Percentiles rank a stretch among this genome's conserved stretches.
Conservation (phyloP, 2,113 vertebrate genomes). For the Pongo pygmaeus region DNA sequence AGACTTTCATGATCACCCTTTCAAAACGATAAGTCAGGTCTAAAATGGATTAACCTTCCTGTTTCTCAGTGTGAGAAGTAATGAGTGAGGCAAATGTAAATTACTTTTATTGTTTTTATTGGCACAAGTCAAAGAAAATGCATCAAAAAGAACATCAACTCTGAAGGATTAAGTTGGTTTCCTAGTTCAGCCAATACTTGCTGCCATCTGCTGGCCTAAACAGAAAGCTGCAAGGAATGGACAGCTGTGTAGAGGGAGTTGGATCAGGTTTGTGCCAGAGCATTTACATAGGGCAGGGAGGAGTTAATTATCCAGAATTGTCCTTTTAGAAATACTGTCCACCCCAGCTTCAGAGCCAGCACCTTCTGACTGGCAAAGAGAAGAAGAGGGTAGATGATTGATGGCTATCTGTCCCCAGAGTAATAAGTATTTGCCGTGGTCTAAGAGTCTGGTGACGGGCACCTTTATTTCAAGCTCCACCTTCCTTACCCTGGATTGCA, state of each 20-base stretch:
- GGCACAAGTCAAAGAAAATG: constrained; percentile 72
- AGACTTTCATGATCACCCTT: constrained; percentile 57
- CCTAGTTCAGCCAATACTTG: constrained; percentile 64
- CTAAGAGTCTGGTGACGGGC: not conserved
- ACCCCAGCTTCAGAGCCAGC: not conserved
- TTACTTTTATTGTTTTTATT: constrained; percentile 48
- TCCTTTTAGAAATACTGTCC: not conserved
- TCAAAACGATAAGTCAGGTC: constrained; percentile 65
- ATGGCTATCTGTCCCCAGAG: not conserved
- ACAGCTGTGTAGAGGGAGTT: not conserved
- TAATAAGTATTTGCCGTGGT: not conserved
- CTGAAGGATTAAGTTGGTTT: constrained; percentile 63
- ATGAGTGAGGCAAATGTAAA: constrained; percentile 68
- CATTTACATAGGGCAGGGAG: not conserved
- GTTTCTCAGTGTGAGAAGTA: constrained; percentile 56
- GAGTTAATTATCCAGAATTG: not conserved
- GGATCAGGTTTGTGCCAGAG: not conserved
- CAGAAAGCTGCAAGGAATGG: constrained; percentile 57
- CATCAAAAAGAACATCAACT: constrained; percentile 65
- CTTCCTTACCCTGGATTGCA: not conserved
- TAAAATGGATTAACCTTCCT: constrained; percentile 73
- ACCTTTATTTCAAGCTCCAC: not conserved
- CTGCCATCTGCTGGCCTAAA: constrained; percentile 85
- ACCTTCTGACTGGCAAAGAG: not conserved
- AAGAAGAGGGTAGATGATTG: not conserved